A percentile compares a stretch with the other conserved stretches of the same genome.
phyloP scores from a whole-genome alignment of 2,888 invertebrate species.

The Fragum whitleyi region DNA sequence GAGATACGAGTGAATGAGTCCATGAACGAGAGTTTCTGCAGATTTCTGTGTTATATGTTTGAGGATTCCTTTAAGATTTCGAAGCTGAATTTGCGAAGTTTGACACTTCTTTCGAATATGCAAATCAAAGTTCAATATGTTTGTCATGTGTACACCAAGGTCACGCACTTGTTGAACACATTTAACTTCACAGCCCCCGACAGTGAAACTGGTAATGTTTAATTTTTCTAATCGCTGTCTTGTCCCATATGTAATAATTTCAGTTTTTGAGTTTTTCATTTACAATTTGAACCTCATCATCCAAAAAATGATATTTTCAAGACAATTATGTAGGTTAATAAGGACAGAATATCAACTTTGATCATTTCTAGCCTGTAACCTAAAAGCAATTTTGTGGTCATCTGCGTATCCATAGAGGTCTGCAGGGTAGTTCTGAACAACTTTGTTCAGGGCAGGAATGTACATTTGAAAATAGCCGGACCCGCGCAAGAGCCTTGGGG shows the following conservation, averaged over 20 bases:
- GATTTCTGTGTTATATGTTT: not conserved
- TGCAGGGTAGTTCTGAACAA: no score
- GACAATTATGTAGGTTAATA: no score
- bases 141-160: slow-evolving; percentile 22
- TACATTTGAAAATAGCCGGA: slow-evolving; percentile 6
- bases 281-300: slow-evolving; percentile 10
- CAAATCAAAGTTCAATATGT: slow-evolving; percentile 14
- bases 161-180: slow-evolving; percentile 24
- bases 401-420: no score
- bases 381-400: no score
- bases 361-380: no score
- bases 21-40: slow-evolving; percentile 22
- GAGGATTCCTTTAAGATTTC: slow-evolving; percentile 17
- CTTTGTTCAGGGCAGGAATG: not conserved
- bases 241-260: slow-evolving; percentile 32
- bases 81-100: slow-evolving; percentile 15
- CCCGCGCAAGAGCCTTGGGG: slow-evolving; percentile 23
- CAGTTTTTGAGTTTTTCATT: slow-evolving; percentile 32
- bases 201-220: slow-evolving; percentile 19
- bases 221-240: slow-evolving; percentile 15
- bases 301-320: not conserved
- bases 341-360: no score
- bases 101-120: slow-evolving; percentile 27
- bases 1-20: slow-evolving; percentile 14
- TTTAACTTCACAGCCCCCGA: slow-evolving; percentile 24